Evolutionary conservation across 2,888 invertebrate genomes (phyloP).

Genomic region (Hermaeophaga mercurialis): DNA sequence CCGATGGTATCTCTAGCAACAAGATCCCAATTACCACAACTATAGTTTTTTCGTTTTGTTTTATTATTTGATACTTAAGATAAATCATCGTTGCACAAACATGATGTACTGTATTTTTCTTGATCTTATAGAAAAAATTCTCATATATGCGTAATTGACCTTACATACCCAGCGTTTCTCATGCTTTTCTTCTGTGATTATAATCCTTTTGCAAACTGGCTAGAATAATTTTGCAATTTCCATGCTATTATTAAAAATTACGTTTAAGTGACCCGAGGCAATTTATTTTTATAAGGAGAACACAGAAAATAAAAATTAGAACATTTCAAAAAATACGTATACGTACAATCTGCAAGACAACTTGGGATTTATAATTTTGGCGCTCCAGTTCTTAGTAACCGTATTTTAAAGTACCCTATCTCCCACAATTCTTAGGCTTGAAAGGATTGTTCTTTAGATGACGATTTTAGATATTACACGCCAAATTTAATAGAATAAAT

Average conservation of each 20-base stretch:
- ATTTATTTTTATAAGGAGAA: too few species aligned
- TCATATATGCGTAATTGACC: constrained; percentile 13
- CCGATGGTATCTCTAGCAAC: constrained; percentile 4
- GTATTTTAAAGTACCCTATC: too few species aligned
- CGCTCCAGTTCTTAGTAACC: too few species aligned
- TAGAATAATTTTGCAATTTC: constrained; percentile 5
- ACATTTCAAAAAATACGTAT: too few species aligned
- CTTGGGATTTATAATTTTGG: too few species aligned
- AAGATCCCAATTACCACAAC: constrained; percentile 12
- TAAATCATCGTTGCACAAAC: constrained; percentile 16
- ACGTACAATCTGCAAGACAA: too few species aligned
- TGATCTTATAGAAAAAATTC: constrained; percentile 6
- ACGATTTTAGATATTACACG: too few species aligned
- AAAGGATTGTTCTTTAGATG: too few species aligned
- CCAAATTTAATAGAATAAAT: too few species aligned
- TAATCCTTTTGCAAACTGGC: constrained; percentile 6
- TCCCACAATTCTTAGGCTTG: too few species aligned
- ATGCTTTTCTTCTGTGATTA: constrained; percentile 9
- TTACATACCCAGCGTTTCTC: constrained; percentile 7
- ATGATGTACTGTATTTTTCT: not conserved
- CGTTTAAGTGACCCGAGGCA: constrained; percentile 1
- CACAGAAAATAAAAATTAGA: too few species aligned
- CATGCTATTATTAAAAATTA: constrained; percentile 3
- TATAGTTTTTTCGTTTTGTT: constrained; percentile 10
- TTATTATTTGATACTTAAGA: constrained; percentile 17